Conservation (phyloP, 2,797 vertebrate species). For the Myotis findleyi region DNA sequence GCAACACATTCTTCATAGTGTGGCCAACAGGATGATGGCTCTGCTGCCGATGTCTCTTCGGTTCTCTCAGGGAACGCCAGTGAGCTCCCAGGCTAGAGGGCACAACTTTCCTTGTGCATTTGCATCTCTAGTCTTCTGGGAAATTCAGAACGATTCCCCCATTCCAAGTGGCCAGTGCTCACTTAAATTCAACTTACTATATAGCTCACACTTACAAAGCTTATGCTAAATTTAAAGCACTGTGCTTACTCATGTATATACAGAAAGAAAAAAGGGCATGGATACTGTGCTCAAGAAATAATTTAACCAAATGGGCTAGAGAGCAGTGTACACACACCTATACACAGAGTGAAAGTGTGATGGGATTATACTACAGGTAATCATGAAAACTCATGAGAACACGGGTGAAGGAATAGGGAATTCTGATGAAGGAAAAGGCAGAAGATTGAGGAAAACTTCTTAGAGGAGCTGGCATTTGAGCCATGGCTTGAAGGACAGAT, state of each 20-base stretch:
- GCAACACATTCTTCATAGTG: neutral
- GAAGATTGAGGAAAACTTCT: neutral
- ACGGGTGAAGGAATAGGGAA: neutral
- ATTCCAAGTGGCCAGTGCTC: neutral
- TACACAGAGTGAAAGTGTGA: neutral
- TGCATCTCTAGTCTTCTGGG: neutral
- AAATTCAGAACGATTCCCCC: neutral
- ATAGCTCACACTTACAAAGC: neutral
- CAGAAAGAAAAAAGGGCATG: neutral
- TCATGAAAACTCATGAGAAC: neutral
- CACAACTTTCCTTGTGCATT: neutral
- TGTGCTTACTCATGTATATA: neutral
- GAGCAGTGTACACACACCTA: neutral
- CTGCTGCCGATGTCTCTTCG: neutral
- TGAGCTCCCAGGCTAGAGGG: neutral
- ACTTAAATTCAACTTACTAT: conserved; percentile 2
- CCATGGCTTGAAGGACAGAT: neutral
- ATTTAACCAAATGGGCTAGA: neutral
- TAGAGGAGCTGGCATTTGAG: neutral
- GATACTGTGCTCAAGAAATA: neutral
- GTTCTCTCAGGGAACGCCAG: neutral
- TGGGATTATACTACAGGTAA: neutral
- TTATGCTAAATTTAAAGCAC: neutral
- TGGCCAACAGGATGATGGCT: no score
- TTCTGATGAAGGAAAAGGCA: neutral